Base-by-base conservation (phyloP, 2,888 invertebrate species). In the Drosophila melanosoma region DNA sequence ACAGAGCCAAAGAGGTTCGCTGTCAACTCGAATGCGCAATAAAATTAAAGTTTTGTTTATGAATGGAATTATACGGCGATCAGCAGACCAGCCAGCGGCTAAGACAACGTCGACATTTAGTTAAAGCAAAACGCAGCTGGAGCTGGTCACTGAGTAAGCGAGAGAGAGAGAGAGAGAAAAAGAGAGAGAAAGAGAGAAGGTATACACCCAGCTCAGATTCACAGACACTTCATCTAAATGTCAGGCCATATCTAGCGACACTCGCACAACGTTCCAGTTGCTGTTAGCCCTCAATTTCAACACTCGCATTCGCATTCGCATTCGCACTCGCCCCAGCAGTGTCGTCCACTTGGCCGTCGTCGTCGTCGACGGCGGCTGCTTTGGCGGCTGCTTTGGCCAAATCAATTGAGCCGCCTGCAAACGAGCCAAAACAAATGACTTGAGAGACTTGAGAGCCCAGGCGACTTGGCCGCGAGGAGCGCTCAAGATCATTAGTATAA, bases 221-320 rank as follows among this genome's bases (percentile, higher is more conserved):
- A 74, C 87, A 91, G 91, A 89, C 91, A 91, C 92, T 92, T 91
- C 92, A 91, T 91, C 91, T 91, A 91, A 92, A 91, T 92, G 91
- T 91, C 91, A 92, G 88, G 87, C 87, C 90, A 92, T 90, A 91
- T 90, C 90, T 90, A 85, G 90, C 89, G 87, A 90, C 90, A 87
- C 78, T 90, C 88, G 79, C 79, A 79, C 79, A 66, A 77, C 69
- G 74, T 70, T 82, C 67, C 64, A 70, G 42, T 65, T 61, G 64
- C 70, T 79, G 78, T 75, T 79, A 72, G 81, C 83, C 81, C 82
- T 81, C 85, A 84, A 82, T 79, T 82, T 81, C 74, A 81, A 81
- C 80, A 81, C 80, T 78, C 69, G 67, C 61, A 69, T 71, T 80
- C 81, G 67, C 61, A 69, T 71, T 80, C 81, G 81, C 78, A 81